Percentiles rank a stretch among this genome's conserved stretches.
Conservation (phyloP, 2,797 vertebrate species). For the Buceros bicornis region DNA sequence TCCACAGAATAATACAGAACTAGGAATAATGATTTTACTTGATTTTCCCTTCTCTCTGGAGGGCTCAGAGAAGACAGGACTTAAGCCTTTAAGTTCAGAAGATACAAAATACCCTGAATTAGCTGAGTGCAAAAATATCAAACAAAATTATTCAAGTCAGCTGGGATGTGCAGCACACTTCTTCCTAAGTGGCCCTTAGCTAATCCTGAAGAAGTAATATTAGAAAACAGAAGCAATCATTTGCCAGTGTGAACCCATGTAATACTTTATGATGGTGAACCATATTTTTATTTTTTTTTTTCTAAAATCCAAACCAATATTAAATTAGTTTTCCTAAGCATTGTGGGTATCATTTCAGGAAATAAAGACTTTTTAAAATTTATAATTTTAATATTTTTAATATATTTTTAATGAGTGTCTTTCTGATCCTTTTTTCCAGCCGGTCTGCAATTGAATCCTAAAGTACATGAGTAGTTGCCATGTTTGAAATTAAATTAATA, state of each 20-base stretch:
- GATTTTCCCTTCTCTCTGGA: background rate
- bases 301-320: background rate
- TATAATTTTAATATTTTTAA: background rate
- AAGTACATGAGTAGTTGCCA: background rate
- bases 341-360: background rate
- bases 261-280: background rate
- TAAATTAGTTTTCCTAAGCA: slow-evolving; percentile 1
- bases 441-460: background rate
- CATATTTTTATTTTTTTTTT: background rate
- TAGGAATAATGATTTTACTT: background rate
- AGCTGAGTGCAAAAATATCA: background rate
- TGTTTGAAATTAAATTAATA: background rate
- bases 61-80: background rate
- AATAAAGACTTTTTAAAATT: background rate
- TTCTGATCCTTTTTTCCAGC: background rate
- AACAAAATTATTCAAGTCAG: background rate
- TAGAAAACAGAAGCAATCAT: slow-evolving; percentile 37
- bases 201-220: slow-evolving; percentile 7
- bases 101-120: background rate
- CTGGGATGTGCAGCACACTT: background rate
- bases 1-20: background rate
- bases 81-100: background rate
- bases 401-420: background rate
- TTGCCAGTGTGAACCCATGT: background rate
- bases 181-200: background rate